Percentiles rank a stretch among this genome's conserved stretches.
Conservation (phyloP, 2,797 vertebrate species). For the Cercopithecus hamlyni region DNA sequence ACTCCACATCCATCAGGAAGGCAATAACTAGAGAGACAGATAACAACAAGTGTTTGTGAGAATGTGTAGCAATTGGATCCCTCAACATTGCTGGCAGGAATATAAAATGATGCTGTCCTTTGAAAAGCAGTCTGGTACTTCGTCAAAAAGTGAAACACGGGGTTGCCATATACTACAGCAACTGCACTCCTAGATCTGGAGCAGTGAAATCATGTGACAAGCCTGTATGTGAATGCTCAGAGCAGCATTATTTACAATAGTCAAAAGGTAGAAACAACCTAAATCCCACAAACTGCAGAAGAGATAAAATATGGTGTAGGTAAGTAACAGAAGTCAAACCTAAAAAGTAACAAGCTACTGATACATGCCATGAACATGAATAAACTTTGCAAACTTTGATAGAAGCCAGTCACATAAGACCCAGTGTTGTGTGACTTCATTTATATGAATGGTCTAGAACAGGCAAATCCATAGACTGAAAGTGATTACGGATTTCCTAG, state of each 20-base stretch:
- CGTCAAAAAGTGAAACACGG: neutral
- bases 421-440: neutral
- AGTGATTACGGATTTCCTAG: neutral
- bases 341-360: neutral
- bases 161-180: neutral
- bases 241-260: neutral
- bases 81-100: no score
- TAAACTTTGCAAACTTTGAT: neutral
- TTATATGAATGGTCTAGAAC: neutral
- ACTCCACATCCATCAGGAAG: no score
- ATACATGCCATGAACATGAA: neutral
- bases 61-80: no score
- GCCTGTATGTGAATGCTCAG: neutral
- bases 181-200: neutral
- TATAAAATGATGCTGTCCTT: no score
- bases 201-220: neutral
- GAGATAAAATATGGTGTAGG: neutral
- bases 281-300: neutral
- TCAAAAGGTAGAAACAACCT: neutral
- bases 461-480: neutral
- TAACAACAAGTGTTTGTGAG: no score
- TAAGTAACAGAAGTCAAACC: neutral
- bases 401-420: neutral
- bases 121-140: no score
- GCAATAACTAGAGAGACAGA: no score